Percentiles rank a stretch among this genome's conserved stretches.
phyloP scores from a whole-genome alignment of 64 coral and sea anemone genomes.

The Montipora sp. region DNA sequence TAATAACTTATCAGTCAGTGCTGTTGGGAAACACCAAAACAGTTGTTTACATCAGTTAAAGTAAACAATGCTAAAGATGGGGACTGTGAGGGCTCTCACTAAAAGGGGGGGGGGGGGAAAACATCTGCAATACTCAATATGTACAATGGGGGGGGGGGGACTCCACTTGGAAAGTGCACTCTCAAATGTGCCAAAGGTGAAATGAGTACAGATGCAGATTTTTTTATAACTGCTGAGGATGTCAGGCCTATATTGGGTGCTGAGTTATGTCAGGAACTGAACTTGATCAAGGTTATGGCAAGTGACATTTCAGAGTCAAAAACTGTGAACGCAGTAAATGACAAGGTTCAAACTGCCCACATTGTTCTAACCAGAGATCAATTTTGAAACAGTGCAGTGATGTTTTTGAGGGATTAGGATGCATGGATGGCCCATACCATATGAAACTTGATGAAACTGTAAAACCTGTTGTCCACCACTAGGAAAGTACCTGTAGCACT shows the following conservation, averaged over 20 bases:
- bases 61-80: constrained; percentile 11
- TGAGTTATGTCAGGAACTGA: constrained; percentile 4
- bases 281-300: background rate
- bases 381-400: constrained; percentile 30
- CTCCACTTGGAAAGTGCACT: constrained; percentile 18
- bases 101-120: too few relatives aligned
- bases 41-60: background rate
- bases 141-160: constrained; percentile 51
- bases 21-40: background rate
- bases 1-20: background rate
- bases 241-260: too few relatives aligned
- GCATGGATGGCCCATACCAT: background rate
- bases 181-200: background rate
- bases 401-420: constrained; percentile 46
- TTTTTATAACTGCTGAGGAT: background rate
- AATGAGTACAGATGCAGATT: background rate
- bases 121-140: constrained; percentile 24
- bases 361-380: too few relatives aligned
- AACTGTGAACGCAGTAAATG: too few relatives aligned
- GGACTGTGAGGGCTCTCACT: too few relatives aligned
- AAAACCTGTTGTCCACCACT: background rate
- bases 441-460: too few relatives aligned
- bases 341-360: background rate
- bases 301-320: too few relatives aligned
- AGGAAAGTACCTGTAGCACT: too few relatives aligned